These are phyloP conservation scores for Zaprionus lineosus DNA, from an alignment of 2,888 invertebrate genomes.

Conservation along the genomic window DNA sequence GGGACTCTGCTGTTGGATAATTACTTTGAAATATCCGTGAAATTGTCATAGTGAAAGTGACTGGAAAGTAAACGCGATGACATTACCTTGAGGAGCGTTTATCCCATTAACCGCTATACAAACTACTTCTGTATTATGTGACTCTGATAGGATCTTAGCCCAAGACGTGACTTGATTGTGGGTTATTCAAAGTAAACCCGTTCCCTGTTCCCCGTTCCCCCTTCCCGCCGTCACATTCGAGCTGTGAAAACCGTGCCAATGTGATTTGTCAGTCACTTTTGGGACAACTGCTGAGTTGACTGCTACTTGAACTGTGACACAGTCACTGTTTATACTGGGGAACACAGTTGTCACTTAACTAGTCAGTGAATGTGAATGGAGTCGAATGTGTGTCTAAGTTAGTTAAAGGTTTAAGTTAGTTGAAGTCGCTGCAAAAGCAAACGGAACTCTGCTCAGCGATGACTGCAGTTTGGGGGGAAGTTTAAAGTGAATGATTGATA, in stretches of 20 bases:
- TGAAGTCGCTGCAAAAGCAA: too few relatives aligned
- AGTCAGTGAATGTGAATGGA: too few relatives aligned
- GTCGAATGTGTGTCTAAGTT: too few relatives aligned
- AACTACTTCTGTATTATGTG: neutral
- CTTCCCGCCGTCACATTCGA: too few relatives aligned
- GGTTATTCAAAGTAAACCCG: slow-evolving; percentile 17
- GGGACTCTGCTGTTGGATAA: too few relatives aligned
- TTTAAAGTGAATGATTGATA: too few relatives aligned
- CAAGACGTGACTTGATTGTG: slow-evolving; percentile 19
- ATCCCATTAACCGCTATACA: slow-evolving; percentile 3
- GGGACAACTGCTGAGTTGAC: slow-evolving; percentile 15
- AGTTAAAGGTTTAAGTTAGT: too few relatives aligned
- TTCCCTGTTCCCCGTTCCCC: too few relatives aligned
- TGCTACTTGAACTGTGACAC: slow-evolving; percentile 7
- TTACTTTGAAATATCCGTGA: slow-evolving; percentile 7
- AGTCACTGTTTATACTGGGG: slow-evolving; percentile 12
- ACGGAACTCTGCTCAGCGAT: too few relatives aligned
- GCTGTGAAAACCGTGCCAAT: slow-evolving; percentile 14
- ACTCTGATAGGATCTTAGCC: slow-evolving; percentile 15
- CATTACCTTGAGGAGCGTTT: slow-evolving; percentile 16
- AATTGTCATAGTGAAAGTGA: slow-evolving; percentile 23
- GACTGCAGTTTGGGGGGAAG: too few relatives aligned
- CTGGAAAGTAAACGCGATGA: slow-evolving; percentile 11
- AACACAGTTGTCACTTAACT: too few relatives aligned
- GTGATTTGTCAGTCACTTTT: slow-evolving; percentile 30